phyloP scores from a whole-genome alignment of 2,113 vertebrate species.

The Gadus macrocephalus region DNA sequence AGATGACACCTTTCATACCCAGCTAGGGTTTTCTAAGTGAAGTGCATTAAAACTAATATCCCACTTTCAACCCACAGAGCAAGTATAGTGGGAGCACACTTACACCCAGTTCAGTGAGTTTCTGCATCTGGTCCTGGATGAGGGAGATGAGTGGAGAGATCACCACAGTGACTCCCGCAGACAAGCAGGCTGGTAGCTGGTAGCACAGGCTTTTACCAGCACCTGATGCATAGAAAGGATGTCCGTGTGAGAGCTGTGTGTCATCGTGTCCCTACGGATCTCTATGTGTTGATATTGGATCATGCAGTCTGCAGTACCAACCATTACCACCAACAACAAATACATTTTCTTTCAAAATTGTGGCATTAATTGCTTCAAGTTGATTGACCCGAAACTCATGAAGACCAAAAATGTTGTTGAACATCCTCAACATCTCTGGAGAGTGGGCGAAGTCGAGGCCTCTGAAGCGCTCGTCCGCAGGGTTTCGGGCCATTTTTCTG shows the following conservation, averaged over 20 bases:
- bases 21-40: too few relatives aligned
- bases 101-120: slow-evolving; percentile 90
- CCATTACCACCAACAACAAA: slow-evolving; percentile 97
- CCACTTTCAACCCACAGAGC: not conserved
- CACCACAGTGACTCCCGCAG: slow-evolving; percentile 86
- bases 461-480: slow-evolving; percentile 77
- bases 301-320: slow-evolving; percentile 43
- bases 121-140: slow-evolving; percentile 97
- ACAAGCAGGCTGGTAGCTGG: slow-evolving; percentile 91
- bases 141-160: slow-evolving; percentile 92
- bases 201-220: slow-evolving; percentile 97
- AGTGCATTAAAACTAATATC: too few relatives aligned
- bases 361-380: slow-evolving; percentile 93
- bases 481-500: slow-evolving; percentile 50
- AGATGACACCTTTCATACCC: too few relatives aligned
- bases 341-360: slow-evolving; percentile 83
- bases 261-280: not conserved
- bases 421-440: slow-evolving; percentile 90
- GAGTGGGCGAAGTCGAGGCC: slow-evolving; percentile 83
- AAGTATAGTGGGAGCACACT: slow-evolving; percentile 50
- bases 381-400: slow-evolving; percentile 94
- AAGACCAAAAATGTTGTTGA: slow-evolving; percentile 91
- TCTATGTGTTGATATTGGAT: not conserved
- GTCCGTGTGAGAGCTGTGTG: not conserved
- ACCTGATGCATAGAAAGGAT: slow-evolving; percentile 63